Evolutionary conservation across 1,140 invertebrate species (phyloP), one percentile per base, ranked within the genome.

Genomic region (Choristoneura fumiferana): DNA sequence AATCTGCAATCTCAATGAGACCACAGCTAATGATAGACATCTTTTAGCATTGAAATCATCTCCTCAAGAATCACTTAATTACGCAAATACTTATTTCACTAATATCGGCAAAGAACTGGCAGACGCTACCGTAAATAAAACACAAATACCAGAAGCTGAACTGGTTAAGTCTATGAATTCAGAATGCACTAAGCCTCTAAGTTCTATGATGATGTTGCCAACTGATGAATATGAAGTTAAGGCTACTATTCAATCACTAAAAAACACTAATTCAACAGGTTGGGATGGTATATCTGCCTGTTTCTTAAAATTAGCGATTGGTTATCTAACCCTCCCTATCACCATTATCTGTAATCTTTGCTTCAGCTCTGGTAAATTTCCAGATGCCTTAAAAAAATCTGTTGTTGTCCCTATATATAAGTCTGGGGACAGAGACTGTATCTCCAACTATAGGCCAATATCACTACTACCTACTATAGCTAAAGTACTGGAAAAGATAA

Each of bases 401-500:
- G 10, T n/a, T n/a, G n/a, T n/a, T n/a, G n/a, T n/a, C n/a, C n/a
- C n/a, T n/a, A n/a, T n/a, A n/a, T n/a, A n/a, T n/a, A n/a, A n/a
- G n/a, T n/a, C n/a, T n/a, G n/a, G n/a, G n/a, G n/a, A n/a, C n/a
- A n/a, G n/a, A n/a, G n/a, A n/a, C n/a, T n/a, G n/a, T n/a, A n/a
- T n/a, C n/a, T n/a, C n/a, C n/a, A n/a, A n/a, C n/a, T n/a, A n/a
- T n/a, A n/a, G n/a, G n/a, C n/a, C n/a, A n/a, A n/a, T n/a, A n/a
- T n/a, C n/a, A n/a, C n/a, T n/a, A 18, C 38, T 60, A 43, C 53
- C 58, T 9, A 33, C 40, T 2, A 4, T 60, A 12, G 17, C 58
- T 10, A 60, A 60, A 38, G 15, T 60, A 17, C n/a, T 55, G 12
- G 58, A 60, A 55, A 33, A 45, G 18, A 34, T 60, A 12, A 14